Conservation (phyloP, 2,797 vertebrate species). For the Acanthurus lineatus region DNA sequence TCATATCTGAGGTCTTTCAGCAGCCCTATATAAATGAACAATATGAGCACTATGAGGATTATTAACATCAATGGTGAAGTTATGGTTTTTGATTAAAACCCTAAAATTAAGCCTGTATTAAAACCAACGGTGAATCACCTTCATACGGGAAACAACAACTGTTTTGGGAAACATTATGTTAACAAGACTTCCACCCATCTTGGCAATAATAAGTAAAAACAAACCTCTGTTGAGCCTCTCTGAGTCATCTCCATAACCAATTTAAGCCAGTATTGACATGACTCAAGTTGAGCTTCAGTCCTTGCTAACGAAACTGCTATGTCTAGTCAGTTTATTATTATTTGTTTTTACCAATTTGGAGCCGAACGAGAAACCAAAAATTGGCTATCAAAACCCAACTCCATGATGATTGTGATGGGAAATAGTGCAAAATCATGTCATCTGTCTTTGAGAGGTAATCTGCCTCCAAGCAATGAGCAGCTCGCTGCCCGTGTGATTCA, state of each 20-base stretch:
- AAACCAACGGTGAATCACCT: slow-evolving; percentile 1
- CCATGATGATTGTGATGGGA: slow-evolving; percentile 7
- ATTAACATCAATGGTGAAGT: slow-evolving; percentile 5
- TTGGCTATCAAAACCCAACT: background rate
- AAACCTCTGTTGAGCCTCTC: background rate
- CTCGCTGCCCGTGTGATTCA: slow-evolving; percentile 25
- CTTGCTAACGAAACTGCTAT: background rate
- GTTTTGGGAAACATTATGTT: slow-evolving; percentile 13
- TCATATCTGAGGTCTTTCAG: background rate
- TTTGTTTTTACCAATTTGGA: background rate
- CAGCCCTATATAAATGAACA: background rate
- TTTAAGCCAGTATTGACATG: slow-evolving; percentile 13
- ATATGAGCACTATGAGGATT: background rate
- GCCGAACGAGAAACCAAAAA: background rate
- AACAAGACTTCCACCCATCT: slow-evolving; percentile 15
- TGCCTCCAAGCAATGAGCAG: slow-evolving; percentile 21
- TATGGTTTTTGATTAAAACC: slow-evolving; percentile 7
- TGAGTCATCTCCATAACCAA: slow-evolving; percentile 13
- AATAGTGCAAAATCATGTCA: slow-evolving; percentile 20
- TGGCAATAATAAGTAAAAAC: slow-evolving; percentile 4
- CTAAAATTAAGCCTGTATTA: slow-evolving; percentile 10
- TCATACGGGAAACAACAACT: background rate
- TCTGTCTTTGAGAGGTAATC: slow-evolving; percentile 35
- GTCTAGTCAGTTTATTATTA: background rate
- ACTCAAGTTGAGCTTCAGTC: slow-evolving; percentile 23